These are phyloP conservation scores for Oncorhynchus kisutch DNA, from an alignment of 2,113 vertebrate species.

Conservation along the genomic window DNA sequence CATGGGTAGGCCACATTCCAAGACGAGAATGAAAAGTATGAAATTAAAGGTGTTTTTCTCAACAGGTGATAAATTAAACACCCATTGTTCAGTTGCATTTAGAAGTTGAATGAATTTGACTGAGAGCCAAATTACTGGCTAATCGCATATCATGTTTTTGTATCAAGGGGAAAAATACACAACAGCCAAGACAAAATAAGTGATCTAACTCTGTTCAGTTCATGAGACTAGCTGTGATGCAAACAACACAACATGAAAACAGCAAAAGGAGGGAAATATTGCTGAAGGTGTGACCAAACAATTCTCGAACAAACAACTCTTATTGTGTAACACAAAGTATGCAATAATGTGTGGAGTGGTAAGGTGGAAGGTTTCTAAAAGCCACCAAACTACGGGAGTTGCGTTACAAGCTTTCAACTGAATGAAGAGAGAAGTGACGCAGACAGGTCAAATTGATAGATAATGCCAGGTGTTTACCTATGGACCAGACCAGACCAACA, in stretches of 20 bases:
- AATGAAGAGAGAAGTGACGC: no score
- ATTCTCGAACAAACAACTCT: neutral
- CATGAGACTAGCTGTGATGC: neutral
- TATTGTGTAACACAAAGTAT: neutral
- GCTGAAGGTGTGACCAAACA: neutral
- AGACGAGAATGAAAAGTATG: no score
- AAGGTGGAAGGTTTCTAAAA: no score
- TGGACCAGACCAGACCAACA: no score
- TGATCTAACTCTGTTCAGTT: neutral
- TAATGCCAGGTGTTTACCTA: no score
- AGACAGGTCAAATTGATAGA: no score
- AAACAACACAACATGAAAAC: neutral
- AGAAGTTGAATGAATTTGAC: neutral
- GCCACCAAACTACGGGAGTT: no score
- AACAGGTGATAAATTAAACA: no score
- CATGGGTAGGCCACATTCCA: neutral
- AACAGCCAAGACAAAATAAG: neutral
- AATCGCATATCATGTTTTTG: neutral
- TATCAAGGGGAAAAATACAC: neutral
- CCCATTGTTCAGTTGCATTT: no score
- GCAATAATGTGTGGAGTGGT: no score
- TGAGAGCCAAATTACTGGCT: neutral
- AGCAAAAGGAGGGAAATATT: neutral
- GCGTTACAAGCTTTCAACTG: no score
- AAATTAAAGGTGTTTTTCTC: no score